Conservation (phyloP, 2,888 invertebrate genomes). For the Agrenia bidenticulata region DNA sequence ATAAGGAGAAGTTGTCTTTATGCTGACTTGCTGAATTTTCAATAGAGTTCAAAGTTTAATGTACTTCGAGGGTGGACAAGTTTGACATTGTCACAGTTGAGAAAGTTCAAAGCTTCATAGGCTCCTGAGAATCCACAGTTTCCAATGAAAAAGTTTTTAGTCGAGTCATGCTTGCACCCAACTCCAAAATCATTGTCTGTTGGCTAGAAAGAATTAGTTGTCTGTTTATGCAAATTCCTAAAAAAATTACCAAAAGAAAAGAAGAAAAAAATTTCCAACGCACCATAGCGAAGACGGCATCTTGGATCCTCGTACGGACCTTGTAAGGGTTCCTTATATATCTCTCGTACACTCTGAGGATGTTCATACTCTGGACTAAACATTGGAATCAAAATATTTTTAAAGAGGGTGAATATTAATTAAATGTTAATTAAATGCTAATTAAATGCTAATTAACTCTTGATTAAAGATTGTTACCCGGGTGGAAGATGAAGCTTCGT, state of each 20-base stretch:
- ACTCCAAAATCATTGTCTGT: constrained; percentile 2
- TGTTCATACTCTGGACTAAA: constrained; percentile 31
- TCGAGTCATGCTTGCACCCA: not conserved
- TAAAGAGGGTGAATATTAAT: too few species aligned
- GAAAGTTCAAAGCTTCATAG: constrained; percentile 24
- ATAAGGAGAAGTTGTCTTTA: too few species aligned
- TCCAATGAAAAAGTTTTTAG: constrained; percentile 18
- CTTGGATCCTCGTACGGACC: constrained; percentile 29
- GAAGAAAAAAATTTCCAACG: not conserved
- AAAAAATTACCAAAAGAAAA: too few species aligned
- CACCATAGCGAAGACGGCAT: constrained; percentile 21
- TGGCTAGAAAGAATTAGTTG: not conserved
- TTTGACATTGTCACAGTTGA: constrained; percentile 12
- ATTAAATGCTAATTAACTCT: too few species aligned
- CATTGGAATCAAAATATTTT: too few species aligned
- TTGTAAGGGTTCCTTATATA: constrained; percentile 26
- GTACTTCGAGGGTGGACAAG: constrained; percentile 1
- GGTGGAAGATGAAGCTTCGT: constrained; percentile 27
- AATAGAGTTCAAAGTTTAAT: too few species aligned
- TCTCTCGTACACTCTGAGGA: constrained; percentile 34
- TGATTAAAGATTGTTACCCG: too few species aligned
- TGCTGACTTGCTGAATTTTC: too few species aligned
- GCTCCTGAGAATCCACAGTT: constrained; percentile 31
- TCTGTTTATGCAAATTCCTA: not conserved
- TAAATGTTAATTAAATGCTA: too few species aligned